Conservation (phyloP, 2,113 vertebrate species). For the Dromaius novaehollandiae region DNA sequence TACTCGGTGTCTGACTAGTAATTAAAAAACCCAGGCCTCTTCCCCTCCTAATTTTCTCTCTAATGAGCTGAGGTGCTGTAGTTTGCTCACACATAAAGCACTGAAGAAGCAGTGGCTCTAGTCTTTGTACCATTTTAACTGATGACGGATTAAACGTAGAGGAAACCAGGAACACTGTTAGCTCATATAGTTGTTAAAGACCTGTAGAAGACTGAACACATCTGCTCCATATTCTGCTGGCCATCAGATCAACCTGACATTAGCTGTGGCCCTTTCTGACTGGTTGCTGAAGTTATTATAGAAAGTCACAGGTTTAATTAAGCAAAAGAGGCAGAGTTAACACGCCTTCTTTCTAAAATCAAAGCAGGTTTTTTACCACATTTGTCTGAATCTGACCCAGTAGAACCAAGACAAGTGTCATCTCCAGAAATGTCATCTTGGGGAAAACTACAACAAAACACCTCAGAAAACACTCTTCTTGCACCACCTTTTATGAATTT, state of each 20-base stretch:
- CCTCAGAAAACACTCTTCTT: neutral
- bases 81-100: neutral
- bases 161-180: neutral
- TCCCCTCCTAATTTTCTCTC: neutral
- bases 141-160: neutral
- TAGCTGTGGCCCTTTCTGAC: neutral
- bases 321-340: neutral
- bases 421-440: neutral
- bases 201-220: neutral
- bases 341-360: fast-evolving
- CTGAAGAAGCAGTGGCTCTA: neutral
- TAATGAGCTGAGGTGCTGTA: neutral
- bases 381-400: fast-evolving
- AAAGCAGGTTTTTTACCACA: fast-evolving
- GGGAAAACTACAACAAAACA: neutral
- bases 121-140: neutral
- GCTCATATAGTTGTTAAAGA: neutral
- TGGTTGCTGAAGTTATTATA: neutral
- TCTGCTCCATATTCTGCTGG: neutral
- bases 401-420: neutral
- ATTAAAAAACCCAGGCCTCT: neutral
- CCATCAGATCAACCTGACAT: fast-evolving
- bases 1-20: neutral
- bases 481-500: neutral
- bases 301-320: neutral